Base-by-base conservation (phyloP, 2,888 invertebrate species). In the Napeogenes sylphis region DNA sequence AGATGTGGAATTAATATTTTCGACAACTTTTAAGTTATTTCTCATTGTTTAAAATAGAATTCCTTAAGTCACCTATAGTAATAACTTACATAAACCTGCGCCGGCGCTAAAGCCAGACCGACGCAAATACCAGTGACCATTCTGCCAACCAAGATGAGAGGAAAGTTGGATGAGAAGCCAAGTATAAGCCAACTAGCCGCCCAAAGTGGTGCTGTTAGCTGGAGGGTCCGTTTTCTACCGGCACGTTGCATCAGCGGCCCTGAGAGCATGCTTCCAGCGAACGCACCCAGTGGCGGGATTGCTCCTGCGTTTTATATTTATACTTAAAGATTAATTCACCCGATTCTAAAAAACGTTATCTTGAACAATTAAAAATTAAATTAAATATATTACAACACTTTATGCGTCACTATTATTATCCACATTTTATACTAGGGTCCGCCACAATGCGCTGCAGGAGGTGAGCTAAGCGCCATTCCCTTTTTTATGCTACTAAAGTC, bases 21-120 rank as follows among this genome's bases (percentile, higher is more conserved):
- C 8, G 10, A 12, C 10, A 42, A 10, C 42, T 42, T 42, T 42
- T 42, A 42, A 10, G 10, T 10, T 10, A 10, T 42, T 42, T 21
- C 4, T 51, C 3, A 21, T 14, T 21, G 4, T 3, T 51, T 21
- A 6, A 30, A 51, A 30, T 30, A 30, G 6, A 51, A 51, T 21
- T 0, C 4, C 30, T 5, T 30, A 30, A 10, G 30, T 0, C 2
- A 51, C 30, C 6, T 35, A 35, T 35, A 35, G 4, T 35, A 35
- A 35, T 38, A 58, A 72, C 93, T 91, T 68, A 94, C 92, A 76
- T 94, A 94, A 69, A 93, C 91, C 82, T 92, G 92, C n/a, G 90
- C 91, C 4, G 93, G 91, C 0, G 94, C 93, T 10, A 92, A 82
- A 2, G 91, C 87, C 33, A 94, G 90, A 0, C 93, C 93, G 3